Evolutionary conservation across 2,113 vertebrate genomes (phyloP).

Genomic region (Macrotis lagotis): DNA sequence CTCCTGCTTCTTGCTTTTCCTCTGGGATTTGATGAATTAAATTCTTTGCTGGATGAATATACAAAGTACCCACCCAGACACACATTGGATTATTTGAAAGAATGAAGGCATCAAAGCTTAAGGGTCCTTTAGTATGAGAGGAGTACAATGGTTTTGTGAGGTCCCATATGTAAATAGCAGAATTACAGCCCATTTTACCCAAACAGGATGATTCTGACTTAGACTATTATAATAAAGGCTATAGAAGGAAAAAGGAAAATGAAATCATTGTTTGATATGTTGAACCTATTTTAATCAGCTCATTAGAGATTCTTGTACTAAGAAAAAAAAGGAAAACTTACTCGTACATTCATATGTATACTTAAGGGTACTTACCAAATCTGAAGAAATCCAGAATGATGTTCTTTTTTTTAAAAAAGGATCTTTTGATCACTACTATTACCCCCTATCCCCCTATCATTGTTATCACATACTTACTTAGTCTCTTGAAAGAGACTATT

Average conservation of each 20-base stretch:
- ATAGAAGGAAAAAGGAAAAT: background rate
- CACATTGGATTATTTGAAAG: slow-evolving; percentile 25
- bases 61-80: slow-evolving; percentile 55
- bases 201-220: slow-evolving; percentile 5
- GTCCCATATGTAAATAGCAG: background rate
- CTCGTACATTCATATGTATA: background rate
- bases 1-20: slow-evolving; percentile 55
- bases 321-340: background rate
- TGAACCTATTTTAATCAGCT: background rate
- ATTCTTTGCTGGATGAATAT: slow-evolving; percentile 59
- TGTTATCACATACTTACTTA: background rate
- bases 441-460: background rate
- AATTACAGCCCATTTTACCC: background rate
- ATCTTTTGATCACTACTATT: background rate
- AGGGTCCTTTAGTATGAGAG: background rate
- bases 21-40: slow-evolving; percentile 58
- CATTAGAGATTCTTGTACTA: background rate
- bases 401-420: background rate
- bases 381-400: background rate
- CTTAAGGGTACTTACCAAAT: background rate
- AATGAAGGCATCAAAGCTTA: background rate
- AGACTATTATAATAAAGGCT: background rate
- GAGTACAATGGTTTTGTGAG: background rate
- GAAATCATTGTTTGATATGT: background rate
- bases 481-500: background rate